These are phyloP conservation scores for Thamnophis sirtalis DNA, from an alignment of 2,113 vertebrate genomes.

Conservation along the genomic window DNA sequence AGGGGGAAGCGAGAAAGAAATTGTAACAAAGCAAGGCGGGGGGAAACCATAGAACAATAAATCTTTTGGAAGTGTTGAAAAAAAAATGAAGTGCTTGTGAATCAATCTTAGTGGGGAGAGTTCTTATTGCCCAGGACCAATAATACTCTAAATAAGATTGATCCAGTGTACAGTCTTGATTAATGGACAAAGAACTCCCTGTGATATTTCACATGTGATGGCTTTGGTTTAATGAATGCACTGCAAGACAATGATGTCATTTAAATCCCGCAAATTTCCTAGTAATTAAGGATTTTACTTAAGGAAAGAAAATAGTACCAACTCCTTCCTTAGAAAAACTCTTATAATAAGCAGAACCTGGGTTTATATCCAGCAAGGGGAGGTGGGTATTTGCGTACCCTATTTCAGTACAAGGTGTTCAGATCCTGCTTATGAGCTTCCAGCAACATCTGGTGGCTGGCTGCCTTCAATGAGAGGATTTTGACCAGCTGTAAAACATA, in stretches of 20 bases:
- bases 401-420: background rate
- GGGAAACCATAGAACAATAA: constrained; percentile 34
- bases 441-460: background rate
- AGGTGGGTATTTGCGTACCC: background rate
- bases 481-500: background rate
- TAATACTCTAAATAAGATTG: background rate
- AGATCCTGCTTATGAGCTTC: background rate
- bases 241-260: background rate
- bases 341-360: background rate
- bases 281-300: background rate
- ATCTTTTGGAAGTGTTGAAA: constrained; percentile 19
- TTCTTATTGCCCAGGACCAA: background rate
- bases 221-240: background rate
- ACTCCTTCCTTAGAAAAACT: background rate
- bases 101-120: background rate
- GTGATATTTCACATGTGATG: background rate
- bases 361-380: background rate
- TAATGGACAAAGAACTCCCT: background rate
- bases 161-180: background rate
- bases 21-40: constrained; percentile 40
- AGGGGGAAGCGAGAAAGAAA: constrained; percentile 26
- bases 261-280: background rate
- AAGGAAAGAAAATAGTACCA: background rate
- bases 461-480: background rate
- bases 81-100: background rate